These are phyloP conservation scores for Tonatia bakeri DNA, from an alignment of 2,113 vertebrate genomes.

Conservation along the genomic window DNA sequence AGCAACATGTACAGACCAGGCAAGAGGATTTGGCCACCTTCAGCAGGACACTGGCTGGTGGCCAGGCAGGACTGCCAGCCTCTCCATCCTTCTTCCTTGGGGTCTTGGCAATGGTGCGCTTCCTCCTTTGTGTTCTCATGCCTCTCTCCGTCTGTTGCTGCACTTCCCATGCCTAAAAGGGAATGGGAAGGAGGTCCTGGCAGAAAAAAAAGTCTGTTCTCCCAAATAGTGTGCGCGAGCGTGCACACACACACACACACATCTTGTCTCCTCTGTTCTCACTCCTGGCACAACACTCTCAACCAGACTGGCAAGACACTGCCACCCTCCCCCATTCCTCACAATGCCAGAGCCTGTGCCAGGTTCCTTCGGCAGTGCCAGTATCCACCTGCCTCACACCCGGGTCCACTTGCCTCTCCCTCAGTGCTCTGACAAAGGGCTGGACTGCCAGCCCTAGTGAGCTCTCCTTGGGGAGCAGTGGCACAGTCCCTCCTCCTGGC, in stretches of 20 bases:
- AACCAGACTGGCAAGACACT: slow-evolving; percentile 23
- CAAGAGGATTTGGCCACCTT: slow-evolving; percentile 48
- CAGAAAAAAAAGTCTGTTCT: slow-evolving; percentile 61
- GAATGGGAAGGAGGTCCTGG: slow-evolving; percentile 53
- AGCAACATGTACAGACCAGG: slow-evolving; percentile 56
- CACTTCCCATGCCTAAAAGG: slow-evolving; percentile 35
- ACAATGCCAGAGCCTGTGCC: slow-evolving; percentile 41
- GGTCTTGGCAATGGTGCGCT: slow-evolving; percentile 54
- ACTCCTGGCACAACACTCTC: slow-evolving; percentile 28
- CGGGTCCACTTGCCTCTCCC: background rate
- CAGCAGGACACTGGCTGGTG: slow-evolving; percentile 45
- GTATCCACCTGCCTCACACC: background rate
- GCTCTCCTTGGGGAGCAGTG: slow-evolving; percentile 1
- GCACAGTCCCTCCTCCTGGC: background rate
- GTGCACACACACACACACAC: background rate
- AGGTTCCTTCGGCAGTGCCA: slow-evolving; percentile 19
- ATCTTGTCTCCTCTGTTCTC: background rate
- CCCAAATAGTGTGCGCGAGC: background rate
- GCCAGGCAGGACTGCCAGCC: slow-evolving; percentile 58
- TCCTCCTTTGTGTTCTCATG: slow-evolving; percentile 68
- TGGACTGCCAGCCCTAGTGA: background rate
- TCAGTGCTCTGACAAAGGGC: slow-evolving; percentile 11
- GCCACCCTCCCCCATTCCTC: background rate
- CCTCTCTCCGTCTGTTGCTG: slow-evolving; percentile 21
- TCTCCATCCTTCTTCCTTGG: slow-evolving; percentile 59